Conservation (phyloP, 2,888 invertebrate genomes). For the Griposia aprilina region DNA sequence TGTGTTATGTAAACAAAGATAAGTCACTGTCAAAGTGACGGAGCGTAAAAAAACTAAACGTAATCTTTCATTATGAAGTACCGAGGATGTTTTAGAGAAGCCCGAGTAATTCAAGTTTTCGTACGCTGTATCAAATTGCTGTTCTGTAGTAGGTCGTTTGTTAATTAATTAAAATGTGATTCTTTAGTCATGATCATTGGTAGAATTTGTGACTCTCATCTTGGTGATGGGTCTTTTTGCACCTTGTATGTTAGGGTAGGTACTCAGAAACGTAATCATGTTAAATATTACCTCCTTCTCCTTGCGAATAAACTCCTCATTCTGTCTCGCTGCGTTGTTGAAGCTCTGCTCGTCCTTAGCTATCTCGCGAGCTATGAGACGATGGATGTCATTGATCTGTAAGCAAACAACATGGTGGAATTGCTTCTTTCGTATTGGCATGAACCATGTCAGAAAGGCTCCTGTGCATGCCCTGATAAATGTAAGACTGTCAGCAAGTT, state of each 20-base stretch:
- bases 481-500: neutral
- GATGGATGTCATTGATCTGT: constrained; percentile 91
- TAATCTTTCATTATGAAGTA: neutral
- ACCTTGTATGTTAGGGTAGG: neutral
- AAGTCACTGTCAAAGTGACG: constrained; percentile 1
- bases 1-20: constrained; percentile 16
- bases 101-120: neutral
- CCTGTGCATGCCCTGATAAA: neutral
- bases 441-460: neutral
- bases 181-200: neutral
- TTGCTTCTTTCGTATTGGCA: neutral
- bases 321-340: constrained; percentile 90
- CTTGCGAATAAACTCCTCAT: constrained; percentile 87
- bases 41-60: neutral
- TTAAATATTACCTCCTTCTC: constrained; percentile 80
- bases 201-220: neutral
- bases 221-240: neutral
- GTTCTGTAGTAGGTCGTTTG: too few relatives aligned
- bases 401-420: neutral
- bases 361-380: constrained; percentile 92
- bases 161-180: neutral
- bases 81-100: neutral
- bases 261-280: neutral
- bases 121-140: neutral
- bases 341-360: constrained; percentile 92